Evolutionary conservation across 2,888 invertebrate genomes (phyloP), one percentile per base, ranked within the genome.

Genomic region (Dyspetes luteomarginatus): DNA sequence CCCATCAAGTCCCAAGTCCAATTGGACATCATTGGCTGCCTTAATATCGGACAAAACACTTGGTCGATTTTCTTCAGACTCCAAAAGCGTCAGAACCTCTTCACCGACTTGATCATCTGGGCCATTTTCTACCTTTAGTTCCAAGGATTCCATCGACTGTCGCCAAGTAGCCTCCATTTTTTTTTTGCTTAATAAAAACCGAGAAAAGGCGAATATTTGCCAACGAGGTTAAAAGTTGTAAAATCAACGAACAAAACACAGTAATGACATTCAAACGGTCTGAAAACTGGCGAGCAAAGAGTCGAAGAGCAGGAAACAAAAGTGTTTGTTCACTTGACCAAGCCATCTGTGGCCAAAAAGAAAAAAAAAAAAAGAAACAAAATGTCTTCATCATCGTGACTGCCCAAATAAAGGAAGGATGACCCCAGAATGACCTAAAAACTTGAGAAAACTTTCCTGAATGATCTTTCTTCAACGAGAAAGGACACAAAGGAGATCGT

Each of bases 121-220:
- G 22, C 4, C 12, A 41, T 3, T 36, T 41, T 45, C 5, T 58
- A 19, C 7, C 4, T 72, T 22, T 7, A 7, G 26, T 26, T 50
- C 71, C 15, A 7, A 28, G 15, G 36, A 64, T 26, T 65, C 65
- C 15, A 28, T 50, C 26, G 65, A 65, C 64, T 26, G n/a, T 41
- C 48, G 41, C 43, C 52, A 36, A n/a, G 28, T 41, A 28, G 71
- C 65, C 9, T 28, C 24, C 65, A 71, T 58, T 7, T 65, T 41
- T 72, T 3, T 62, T 22, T 12, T 0, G 17, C 4, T 7, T 17
- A 48, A 17, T 7, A 17, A 48, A 17, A 19, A 17, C 17, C n/a
- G n/a, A 48, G 22, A 36, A 4, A 26, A 15, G 0, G 3, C 22
- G n/a, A 43, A n/a, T 1, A 9, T 45, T 7, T 3, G n/a, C 48